These are phyloP conservation scores for Irena cyanogastra DNA, from an alignment of 2,113 vertebrate genomes.

Conservation along the genomic window DNA sequence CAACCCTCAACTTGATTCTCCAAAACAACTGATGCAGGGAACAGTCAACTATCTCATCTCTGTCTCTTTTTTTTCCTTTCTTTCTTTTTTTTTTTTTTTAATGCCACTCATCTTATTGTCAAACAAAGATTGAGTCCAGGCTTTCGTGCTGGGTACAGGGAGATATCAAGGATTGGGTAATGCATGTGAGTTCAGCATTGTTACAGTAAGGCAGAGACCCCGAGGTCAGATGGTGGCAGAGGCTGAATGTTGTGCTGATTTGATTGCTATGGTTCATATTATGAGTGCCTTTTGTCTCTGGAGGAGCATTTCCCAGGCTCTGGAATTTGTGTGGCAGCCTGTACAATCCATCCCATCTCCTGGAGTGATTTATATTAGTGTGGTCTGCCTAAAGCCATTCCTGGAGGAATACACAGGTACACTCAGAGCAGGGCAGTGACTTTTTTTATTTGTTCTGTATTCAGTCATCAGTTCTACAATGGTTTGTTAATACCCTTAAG, in stretches of 20 bases:
- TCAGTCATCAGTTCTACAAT: not conserved
- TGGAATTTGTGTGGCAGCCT: not conserved
- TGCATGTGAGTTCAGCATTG: not conserved
- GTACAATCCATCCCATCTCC: not conserved
- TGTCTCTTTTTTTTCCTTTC: not conserved
- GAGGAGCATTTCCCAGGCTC: not conserved
- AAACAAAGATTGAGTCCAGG: not conserved
- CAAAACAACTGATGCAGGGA: not conserved
- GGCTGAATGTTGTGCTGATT: not conserved
- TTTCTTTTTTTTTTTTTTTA: not conserved
- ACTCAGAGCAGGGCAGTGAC: not conserved
- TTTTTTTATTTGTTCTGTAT: not conserved
- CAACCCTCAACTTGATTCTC: not conserved
- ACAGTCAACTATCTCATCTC: rapidly evolving
- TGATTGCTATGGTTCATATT: not conserved
- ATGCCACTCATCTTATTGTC: not conserved
- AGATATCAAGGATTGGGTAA: not conserved
- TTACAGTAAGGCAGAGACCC: not conserved
- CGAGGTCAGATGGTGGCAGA: not conserved
- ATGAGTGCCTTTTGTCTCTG: not conserved
- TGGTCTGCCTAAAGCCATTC: not conserved
- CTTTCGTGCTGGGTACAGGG: not conserved
- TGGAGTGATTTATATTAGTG: not conserved
- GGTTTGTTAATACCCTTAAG: not conserved
- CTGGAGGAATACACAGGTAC: not conserved